These are phyloP conservation scores for Zaprionus ghesquierei DNA, from an alignment of 1,140 invertebrate species.

Conservation along the genomic window DNA sequence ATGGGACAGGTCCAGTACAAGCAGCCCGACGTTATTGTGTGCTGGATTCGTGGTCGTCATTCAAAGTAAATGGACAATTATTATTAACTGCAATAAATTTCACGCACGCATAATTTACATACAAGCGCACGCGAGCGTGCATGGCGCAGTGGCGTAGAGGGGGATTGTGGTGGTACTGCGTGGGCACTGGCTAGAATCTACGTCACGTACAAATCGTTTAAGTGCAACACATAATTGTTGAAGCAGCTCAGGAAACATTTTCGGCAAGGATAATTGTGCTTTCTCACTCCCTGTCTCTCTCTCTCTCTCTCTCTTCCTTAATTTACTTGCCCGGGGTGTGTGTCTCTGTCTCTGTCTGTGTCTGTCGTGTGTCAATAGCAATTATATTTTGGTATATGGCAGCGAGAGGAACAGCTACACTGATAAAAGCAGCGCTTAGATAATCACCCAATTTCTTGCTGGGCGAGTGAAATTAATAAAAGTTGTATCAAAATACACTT, in stretches of 20 bases:
- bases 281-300: neutral
- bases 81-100: conserved; percentile 82
- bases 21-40: conserved; percentile 26
- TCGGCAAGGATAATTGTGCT: conserved; percentile 34
- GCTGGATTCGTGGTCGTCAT: conserved; percentile 50
- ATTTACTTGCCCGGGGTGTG: neutral
- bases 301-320: neutral
- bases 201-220: conserved; percentile 77
- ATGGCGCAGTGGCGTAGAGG: conserved; percentile 10
- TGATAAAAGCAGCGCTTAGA: neutral
- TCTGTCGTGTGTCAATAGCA: conserved; percentile 61
- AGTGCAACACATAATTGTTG: conserved; percentile 77
- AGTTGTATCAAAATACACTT: too few relatives aligned
- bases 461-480: neutral
- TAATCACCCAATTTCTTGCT: neutral
- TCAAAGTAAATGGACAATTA: conserved; percentile 76
- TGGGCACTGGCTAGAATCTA: conserved; percentile 9
- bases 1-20: neutral
- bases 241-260: conserved; percentile 35
- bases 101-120: conserved; percentile 81
- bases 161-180: neutral
- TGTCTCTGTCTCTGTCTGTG: neutral
- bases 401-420: conserved; percentile 5
- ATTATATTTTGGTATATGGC: conserved; percentile 40
- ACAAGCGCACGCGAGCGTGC: conserved; percentile 58